Conservation (phyloP, 2,113 vertebrate genomes). For the Amia ocellicauda region DNA sequence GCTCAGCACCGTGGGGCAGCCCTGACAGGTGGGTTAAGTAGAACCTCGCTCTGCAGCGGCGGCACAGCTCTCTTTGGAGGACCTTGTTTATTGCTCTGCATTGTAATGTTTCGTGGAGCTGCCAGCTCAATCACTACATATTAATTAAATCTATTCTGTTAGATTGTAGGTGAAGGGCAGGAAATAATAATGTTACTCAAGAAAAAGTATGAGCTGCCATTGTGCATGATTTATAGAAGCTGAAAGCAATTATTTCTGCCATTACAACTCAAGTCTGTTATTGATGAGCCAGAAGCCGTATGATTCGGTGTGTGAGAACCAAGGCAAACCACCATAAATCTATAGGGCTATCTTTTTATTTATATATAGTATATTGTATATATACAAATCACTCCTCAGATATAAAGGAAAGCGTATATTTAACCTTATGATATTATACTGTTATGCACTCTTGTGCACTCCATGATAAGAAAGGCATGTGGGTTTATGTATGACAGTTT, state of each 20-base stretch:
- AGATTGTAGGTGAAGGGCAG: background rate
- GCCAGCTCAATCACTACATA: slow-evolving; percentile 9
- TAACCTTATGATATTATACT: too few species aligned
- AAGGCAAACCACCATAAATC: background rate
- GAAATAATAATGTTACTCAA: slow-evolving; percentile 11
- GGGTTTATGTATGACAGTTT: too few species aligned
- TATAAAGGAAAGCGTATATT: too few species aligned
- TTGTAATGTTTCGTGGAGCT: background rate
- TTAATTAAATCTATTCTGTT: slow-evolving; percentile 7
- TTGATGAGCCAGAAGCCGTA: background rate
- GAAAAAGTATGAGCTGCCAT: slow-evolving; percentile 7
- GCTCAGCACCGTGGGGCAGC: background rate
- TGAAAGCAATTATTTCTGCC: slow-evolving; percentile 13
- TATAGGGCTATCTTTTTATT: background rate
- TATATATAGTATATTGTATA: too few species aligned
- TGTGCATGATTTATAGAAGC: background rate
- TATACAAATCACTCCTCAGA: too few species aligned
- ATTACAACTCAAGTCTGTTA: background rate
- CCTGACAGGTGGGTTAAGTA: slow-evolving; percentile 9
- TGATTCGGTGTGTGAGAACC: background rate
- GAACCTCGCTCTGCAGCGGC: background rate
- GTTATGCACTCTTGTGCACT: too few species aligned
- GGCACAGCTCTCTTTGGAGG: background rate
- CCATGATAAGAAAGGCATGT: too few species aligned
- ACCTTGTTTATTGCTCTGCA: slow-evolving; percentile 3